phyloP scores from a whole-genome alignment of 2,797 vertebrate species.

The Melanotaenia pygmaea region DNA sequence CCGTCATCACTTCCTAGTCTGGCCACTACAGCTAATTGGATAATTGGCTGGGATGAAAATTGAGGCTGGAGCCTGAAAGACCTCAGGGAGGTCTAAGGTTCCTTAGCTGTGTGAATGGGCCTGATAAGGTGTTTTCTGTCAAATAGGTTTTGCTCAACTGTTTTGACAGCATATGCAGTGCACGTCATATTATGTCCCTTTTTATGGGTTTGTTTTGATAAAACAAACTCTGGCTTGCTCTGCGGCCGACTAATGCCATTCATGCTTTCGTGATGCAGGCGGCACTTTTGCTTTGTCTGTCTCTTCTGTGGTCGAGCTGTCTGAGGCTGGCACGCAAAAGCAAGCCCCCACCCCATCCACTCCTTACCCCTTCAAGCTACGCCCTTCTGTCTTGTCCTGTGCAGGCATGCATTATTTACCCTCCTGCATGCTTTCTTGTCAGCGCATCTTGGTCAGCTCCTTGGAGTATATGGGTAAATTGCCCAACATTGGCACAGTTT shows the following conservation, averaged over 20 bases:
- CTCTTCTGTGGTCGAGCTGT: conserved; percentile 69
- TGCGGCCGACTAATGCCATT: conserved; percentile 60
- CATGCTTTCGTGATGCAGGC: conserved; percentile 55
- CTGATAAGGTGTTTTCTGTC: conserved; percentile 51
- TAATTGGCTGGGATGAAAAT: conserved; percentile 76
- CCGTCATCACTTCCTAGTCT: conserved; percentile 64
- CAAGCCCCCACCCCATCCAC: conserved; percentile 61
- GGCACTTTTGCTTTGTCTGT: conserved; percentile 59
- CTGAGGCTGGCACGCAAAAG: conserved; percentile 75
- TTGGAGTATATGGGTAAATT: conserved; percentile 15
- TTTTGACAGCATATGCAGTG: conserved; percentile 57
- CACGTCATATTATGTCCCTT: conserved; percentile 44
- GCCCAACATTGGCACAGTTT: conserved; percentile 24
- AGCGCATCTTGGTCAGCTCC: conserved; percentile 38
- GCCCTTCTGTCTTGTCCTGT: conserved; percentile 61
- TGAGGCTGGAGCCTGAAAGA: conserved; percentile 49
- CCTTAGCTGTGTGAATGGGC: conserved; percentile 45
- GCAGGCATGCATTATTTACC: conserved; percentile 76
- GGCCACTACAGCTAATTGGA: conserved; percentile 72
- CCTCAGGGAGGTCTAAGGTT: conserved; percentile 45
- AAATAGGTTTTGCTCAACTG: conserved; percentile 14
- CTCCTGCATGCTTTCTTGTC: conserved; percentile 41
- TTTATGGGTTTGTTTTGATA: conserved; percentile 64
- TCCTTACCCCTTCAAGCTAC: conserved; percentile 43
- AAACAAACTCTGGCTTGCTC: conserved; percentile 57